A percentile compares a stretch with the other conserved stretches of the same genome.
These are phyloP conservation scores for Pristionchus fissidentatus DNA, from an alignment of 2,888 invertebrate species.

Conservation along the genomic window DNA sequence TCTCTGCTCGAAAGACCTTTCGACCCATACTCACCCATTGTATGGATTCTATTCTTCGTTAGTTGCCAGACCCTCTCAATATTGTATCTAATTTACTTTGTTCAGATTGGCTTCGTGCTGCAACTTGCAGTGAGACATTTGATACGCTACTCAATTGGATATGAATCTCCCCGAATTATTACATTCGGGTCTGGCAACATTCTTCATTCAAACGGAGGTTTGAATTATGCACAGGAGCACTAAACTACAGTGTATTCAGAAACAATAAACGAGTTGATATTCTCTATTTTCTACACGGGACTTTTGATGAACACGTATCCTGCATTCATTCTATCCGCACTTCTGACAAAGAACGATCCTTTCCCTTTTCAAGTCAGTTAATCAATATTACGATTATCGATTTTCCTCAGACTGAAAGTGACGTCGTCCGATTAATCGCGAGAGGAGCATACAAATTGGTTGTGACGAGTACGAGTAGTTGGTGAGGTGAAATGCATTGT, in stretches of 20 bases:
- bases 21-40: not conserved
- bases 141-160: not conserved
- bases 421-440: conserved; percentile 23
- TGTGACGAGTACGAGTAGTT: conserved; percentile 3
- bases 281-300: conserved; percentile 40
- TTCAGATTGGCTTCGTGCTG: not conserved
- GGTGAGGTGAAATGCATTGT: not conserved
- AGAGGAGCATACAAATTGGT: conserved; percentile 19
- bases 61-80: too few species aligned
- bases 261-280: not conserved
- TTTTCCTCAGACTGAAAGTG: not conserved
- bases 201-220: not conserved
- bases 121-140: not conserved
- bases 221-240: not conserved
- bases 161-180: not conserved
- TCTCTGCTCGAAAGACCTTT: not conserved
- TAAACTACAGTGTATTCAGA: not conserved
- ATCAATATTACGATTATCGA: not conserved
- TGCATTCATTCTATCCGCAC: conserved; percentile 6
- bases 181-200: not conserved
- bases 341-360: conserved; percentile 22
- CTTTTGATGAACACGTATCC: conserved; percentile 13
- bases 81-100: not conserved
- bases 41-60: conserved; percentile 28
- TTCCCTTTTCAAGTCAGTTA: conserved; percentile 14